These are phyloP conservation scores for Drosophila pallidifrons DNA, from an alignment of 1,140 invertebrate species.

Conservation along the genomic window DNA sequence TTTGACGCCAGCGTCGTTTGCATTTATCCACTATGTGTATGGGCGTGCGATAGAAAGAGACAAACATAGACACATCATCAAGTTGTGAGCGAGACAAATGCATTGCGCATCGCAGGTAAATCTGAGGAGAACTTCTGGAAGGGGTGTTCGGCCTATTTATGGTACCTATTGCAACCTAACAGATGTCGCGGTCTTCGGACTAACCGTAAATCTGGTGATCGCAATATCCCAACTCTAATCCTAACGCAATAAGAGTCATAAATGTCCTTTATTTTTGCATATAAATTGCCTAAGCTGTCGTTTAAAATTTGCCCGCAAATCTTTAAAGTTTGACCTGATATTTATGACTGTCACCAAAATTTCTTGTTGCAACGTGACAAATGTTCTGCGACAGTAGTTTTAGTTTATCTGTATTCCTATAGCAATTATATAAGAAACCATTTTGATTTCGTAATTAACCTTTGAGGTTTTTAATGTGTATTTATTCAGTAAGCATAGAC, in stretches of 20 bases:
- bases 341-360: no score
- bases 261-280: not conserved
- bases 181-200: conserved; percentile 27
- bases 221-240: conserved; percentile 24
- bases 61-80: conserved; percentile 6
- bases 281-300: not conserved
- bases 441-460: no score
- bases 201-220: not conserved
- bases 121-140: no score
- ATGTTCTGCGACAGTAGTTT: no score
- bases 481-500: no score
- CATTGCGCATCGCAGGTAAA: conserved; percentile 1
- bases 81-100: not conserved
- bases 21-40: conserved; percentile 56
- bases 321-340: no score
- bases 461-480: no score
- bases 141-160: no score
- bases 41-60: conserved; percentile 34
- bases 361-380: no score
- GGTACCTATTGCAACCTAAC: conserved; percentile 19
- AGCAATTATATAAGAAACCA: no score
- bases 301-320: no score
- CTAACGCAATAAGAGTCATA: conserved; percentile 43
- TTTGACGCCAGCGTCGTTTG: conserved; percentile 66
- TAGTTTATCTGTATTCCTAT: no score